Evolutionary conservation across 2,888 invertebrate genomes (phyloP).

Genomic region (Plagiodera versicolora): DNA sequence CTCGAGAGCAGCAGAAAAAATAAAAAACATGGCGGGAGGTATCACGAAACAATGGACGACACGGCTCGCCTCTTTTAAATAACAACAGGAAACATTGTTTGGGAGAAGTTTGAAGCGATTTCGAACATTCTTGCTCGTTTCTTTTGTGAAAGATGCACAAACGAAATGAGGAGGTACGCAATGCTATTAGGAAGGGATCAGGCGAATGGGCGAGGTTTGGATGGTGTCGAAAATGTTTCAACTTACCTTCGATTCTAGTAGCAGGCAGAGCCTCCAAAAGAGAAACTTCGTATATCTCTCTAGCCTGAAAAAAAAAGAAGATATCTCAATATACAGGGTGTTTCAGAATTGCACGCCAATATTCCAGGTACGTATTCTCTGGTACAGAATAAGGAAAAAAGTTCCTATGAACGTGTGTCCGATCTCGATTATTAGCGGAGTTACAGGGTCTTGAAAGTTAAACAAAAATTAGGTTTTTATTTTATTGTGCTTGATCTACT

Average conservation of each 20-base stretch:
- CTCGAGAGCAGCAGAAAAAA: slow-evolving; percentile 36
- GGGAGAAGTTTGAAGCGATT: slow-evolving; percentile 41
- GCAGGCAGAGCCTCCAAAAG: slow-evolving; percentile 45
- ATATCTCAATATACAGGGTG: too few species aligned
- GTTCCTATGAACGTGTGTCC: too few species aligned
- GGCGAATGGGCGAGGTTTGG: not conserved
- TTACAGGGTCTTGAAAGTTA: too few species aligned
- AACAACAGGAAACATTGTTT: slow-evolving; percentile 51
- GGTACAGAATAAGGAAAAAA: too few species aligned
- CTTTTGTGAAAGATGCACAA: slow-evolving; percentile 42
- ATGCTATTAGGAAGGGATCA: slow-evolving; percentile 26
- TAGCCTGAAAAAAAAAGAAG: slow-evolving; percentile 10
- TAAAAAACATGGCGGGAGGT: slow-evolving; percentile 46
- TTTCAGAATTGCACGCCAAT: too few species aligned
- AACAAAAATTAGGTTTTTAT: too few species aligned
- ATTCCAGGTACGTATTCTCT: too few species aligned
- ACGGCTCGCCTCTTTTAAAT: slow-evolving; percentile 21
- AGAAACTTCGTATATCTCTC: slow-evolving; percentile 28
- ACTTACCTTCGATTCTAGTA: slow-evolving; percentile 48
- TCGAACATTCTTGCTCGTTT: slow-evolving; percentile 46
- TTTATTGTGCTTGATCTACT: too few species aligned
- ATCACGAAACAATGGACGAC: slow-evolving; percentile 45
- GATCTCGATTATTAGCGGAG: too few species aligned
- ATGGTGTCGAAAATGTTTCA: slow-evolving; percentile 7
- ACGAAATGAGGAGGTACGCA: slow-evolving; percentile 38